Percentiles rank a stretch among this genome's conserved stretches.
Evolutionary conservation across 2,888 invertebrate species (phyloP).

Genomic region (Ectemnius lituratus): DNA sequence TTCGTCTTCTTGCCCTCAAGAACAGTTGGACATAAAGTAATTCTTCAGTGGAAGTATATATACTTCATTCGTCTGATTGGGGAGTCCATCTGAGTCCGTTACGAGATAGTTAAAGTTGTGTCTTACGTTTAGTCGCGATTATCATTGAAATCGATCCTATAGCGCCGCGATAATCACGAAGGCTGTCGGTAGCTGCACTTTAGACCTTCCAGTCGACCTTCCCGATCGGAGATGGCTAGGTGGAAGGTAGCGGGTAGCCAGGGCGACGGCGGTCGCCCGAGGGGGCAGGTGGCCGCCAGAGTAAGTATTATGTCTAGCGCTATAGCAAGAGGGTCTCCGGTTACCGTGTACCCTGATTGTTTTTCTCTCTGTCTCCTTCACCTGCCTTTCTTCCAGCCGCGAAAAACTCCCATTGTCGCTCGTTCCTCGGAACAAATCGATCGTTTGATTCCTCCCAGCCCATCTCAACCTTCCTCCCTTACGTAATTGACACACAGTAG

Average conservation of each 20-base stretch:
- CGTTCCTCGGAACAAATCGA: constrained; percentile 8
- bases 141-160: constrained; percentile 8
- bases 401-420: constrained; percentile 14
- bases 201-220: constrained; percentile 61
- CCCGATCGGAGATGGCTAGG: constrained; percentile 44
- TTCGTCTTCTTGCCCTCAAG: too few relatives aligned
- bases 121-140: neutral
- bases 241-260: too few relatives aligned
- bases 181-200: constrained; percentile 31
- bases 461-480: neutral
- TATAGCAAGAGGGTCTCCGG: constrained; percentile 51
- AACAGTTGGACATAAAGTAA: too few relatives aligned
- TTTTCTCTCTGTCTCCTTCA: constrained; percentile 35
- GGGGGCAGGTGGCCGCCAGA: constrained; percentile 44
- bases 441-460: neutral
- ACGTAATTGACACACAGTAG: too few relatives aligned
- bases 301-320: constrained; percentile 67
- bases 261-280: constrained; percentile 27
- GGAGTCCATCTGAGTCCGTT: neutral
- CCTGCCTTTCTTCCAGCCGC: constrained; percentile 29
- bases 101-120: neutral
- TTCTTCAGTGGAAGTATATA: too few relatives aligned
- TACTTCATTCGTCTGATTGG: too few relatives aligned
- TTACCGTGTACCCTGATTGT: constrained; percentile 56
- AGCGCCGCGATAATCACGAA: constrained; percentile 23